Percentiles rank a stretch among this genome's conserved stretches.
These are phyloP conservation scores for Hylyphantes graminicola DNA, from an alignment of 1,140 invertebrate genomes.

Conservation along the genomic window DNA sequence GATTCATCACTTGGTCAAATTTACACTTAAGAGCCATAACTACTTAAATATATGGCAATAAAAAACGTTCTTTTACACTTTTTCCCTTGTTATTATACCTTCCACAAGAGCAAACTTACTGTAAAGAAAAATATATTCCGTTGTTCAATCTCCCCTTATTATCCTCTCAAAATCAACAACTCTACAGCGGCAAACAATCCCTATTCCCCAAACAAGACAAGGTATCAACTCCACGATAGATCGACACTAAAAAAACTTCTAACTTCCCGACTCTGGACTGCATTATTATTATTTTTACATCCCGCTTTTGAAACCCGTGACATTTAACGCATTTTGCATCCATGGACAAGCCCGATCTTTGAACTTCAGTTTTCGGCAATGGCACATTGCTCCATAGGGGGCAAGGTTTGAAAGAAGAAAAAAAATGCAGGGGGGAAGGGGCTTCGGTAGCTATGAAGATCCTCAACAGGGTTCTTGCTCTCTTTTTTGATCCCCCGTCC, in stretches of 20 bases:
- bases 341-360: conserved; percentile 23
- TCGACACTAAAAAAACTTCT: too few species aligned
- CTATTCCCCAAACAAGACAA: too few species aligned
- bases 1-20: too few species aligned
- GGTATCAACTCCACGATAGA: too few species aligned
- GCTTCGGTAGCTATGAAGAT: conserved; percentile 7
- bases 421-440: neutral
- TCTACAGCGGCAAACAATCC: too few species aligned
- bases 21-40: too few species aligned
- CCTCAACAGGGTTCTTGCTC: neutral
- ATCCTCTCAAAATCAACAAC: too few species aligned
- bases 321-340: conserved; percentile 49
- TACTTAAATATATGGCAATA: neutral
- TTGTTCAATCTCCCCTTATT: too few species aligned
- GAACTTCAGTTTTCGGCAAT: conserved; percentile 32
- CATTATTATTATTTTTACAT: neutral
- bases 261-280: too few species aligned
- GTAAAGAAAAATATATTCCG: too few species aligned
- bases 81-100: conserved; percentile 4
- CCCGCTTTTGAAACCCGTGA: conserved; percentile 16
- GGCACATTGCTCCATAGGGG: conserved; percentile 15
- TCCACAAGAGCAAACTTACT: neutral
- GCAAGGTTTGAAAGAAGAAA: neutral
- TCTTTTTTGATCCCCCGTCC: neutral
- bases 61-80: neutral